These are phyloP conservation scores for Zaprionus obscuricornis DNA, from an alignment of 2,888 invertebrate genomes.

Conservation along the genomic window DNA sequence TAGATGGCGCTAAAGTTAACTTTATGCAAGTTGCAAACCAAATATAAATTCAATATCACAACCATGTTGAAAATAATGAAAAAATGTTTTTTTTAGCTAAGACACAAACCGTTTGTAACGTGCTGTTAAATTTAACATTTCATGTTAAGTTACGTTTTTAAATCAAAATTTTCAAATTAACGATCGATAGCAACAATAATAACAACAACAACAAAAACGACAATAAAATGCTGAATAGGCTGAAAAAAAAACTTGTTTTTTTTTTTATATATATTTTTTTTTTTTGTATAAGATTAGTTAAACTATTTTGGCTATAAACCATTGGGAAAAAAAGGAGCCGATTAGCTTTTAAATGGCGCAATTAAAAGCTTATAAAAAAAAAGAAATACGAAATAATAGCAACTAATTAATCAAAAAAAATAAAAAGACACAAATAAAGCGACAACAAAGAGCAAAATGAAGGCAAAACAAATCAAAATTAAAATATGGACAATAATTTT, in stretches of 20 bases:
- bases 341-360: conserved; percentile 19
- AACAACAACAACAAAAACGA: conserved; percentile 7
- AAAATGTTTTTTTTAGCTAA: conserved; percentile 24
- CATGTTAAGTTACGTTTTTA: too few relatives aligned
- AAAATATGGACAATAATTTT: conserved; percentile 41
- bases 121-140: conserved; percentile 1
- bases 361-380: conserved; percentile 24
- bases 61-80: conserved; percentile 32
- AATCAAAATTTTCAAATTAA: conserved; percentile 1
- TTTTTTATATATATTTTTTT: not conserved
- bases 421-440: conserved; percentile 3
- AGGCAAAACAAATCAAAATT: conserved; percentile 34
- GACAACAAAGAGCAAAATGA: conserved; percentile 14
- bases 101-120: conserved; percentile 14
- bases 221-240: conserved; percentile 13
- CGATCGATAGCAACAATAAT: conserved; percentile 14
- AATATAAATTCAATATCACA: not conserved
- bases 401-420: conserved; percentile 1
- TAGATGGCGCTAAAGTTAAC: conserved; percentile 5
- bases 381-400: conserved; percentile 7
- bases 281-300: conserved; percentile 41
- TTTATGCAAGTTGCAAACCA: conserved; percentile 16
- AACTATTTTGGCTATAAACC: conserved; percentile 11
- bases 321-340: conserved; percentile 18
- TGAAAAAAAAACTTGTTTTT: conserved; percentile 23